Evolutionary conservation across 2,888 invertebrate genomes (phyloP).

Genomic region (Drosophila yooni): DNA sequence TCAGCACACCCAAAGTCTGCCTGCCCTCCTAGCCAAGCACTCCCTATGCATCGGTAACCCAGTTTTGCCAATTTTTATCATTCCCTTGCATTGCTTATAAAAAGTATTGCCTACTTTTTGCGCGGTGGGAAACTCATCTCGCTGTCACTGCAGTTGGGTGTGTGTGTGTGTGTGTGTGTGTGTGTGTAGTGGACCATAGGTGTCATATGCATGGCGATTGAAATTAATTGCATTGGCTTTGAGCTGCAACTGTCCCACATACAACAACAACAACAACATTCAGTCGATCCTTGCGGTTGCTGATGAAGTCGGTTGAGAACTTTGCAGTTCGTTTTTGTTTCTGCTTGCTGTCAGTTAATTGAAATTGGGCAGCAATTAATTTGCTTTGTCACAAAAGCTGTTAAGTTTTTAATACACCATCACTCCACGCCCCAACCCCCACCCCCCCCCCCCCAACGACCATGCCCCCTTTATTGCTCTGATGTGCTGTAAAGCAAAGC

Average conservation of each 20-base stretch:
- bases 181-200: slow-evolving; percentile 73
- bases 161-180: slow-evolving; percentile 62
- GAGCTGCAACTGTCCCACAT: slow-evolving; percentile 51
- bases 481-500: slow-evolving; percentile 51
- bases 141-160: slow-evolving; percentile 53
- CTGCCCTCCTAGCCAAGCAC: background rate
- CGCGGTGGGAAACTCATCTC: slow-evolving; percentile 12
- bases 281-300: slow-evolving; percentile 65
- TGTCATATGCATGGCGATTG: slow-evolving; percentile 76
- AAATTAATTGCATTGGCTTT: slow-evolving; percentile 81
- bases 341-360: slow-evolving; percentile 66
- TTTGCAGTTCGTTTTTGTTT: slow-evolving; percentile 18
- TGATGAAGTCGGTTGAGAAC: slow-evolving; percentile 50
- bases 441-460: background rate
- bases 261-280: slow-evolving; percentile 8
- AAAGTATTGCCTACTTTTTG: slow-evolving; percentile 67
- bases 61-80: slow-evolving; percentile 34
- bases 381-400: slow-evolving; percentile 79
- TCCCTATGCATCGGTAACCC: background rate
- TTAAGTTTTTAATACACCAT: slow-evolving; percentile 37
- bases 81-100: slow-evolving; percentile 61
- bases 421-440: background rate
- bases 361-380: slow-evolving; percentile 78
- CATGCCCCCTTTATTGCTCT: background rate
- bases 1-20: background rate